phyloP scores from a whole-genome alignment of 2,888 invertebrate genomes.

The Petrolisthes cinctipes region DNA sequence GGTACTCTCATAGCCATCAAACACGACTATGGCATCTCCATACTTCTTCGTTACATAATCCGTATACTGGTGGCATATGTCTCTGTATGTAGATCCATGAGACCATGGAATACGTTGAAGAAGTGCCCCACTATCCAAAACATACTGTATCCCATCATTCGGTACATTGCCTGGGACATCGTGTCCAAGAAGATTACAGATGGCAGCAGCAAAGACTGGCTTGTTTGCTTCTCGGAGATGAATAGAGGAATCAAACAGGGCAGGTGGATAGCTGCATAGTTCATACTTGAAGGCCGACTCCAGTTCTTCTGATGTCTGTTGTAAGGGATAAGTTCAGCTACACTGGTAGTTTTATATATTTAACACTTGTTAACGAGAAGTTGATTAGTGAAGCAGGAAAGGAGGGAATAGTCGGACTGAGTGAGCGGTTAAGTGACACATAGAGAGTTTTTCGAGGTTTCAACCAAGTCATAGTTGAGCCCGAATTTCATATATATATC shows the following conservation, averaged over 20 bases:
- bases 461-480: too few species aligned
- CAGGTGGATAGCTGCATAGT: conserved; percentile 31
- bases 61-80: conserved; percentile 12
- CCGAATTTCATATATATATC: too few species aligned
- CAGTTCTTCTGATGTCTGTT: neutral
- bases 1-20: conserved; percentile 7
- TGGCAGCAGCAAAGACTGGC: conserved; percentile 23
- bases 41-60: conserved; percentile 19
- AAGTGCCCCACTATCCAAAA: conserved; percentile 26
- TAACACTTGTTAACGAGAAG: too few species aligned
- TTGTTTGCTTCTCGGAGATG: conserved; percentile 21
- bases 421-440: too few species aligned
- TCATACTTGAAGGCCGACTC: conserved; percentile 18
- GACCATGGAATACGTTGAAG: conserved; percentile 8
- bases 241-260: conserved; percentile 27
- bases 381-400: too few species aligned
- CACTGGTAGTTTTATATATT: too few species aligned
- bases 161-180: neutral
- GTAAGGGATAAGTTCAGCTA: too few species aligned
- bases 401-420: too few species aligned
- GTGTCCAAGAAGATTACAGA: conserved; percentile 4
- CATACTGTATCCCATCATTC: conserved; percentile 1
- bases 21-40: conserved; percentile 16
- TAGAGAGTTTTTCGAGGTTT: too few species aligned
- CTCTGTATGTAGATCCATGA: neutral